Evolutionary conservation across 2,113 vertebrate genomes (phyloP).

Genomic region (Nothoprocta perdicaria): DNA sequence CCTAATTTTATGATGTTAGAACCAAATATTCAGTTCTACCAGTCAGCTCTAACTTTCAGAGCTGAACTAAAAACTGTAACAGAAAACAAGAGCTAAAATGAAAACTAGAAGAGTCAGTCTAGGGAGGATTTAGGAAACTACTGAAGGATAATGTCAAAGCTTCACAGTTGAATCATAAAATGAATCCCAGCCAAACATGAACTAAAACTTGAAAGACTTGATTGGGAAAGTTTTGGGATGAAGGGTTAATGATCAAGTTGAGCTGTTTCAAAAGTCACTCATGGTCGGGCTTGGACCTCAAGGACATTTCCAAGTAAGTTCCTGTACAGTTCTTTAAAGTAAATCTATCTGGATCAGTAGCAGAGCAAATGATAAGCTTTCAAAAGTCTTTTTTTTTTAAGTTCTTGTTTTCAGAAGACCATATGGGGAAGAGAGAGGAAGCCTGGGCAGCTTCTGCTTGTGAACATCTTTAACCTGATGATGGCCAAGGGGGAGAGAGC

Average conservation of each 20-base stretch:
- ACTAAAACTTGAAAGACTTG: not conserved
- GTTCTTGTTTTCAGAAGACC: not conserved
- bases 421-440: not conserved
- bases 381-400: not conserved
- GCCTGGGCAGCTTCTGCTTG: slow-evolving; percentile 40
- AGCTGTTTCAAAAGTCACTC: not conserved
- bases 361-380: slow-evolving; percentile 12
- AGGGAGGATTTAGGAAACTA: slow-evolving; percentile 23
- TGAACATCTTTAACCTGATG: slow-evolving; percentile 47
- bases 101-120: not conserved
- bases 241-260: slow-evolving; percentile 13
- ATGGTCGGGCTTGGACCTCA: not conserved
- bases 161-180: not conserved
- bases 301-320: not conserved
- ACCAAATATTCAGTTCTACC: not conserved
- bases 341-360: not conserved
- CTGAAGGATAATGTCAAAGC: not conserved
- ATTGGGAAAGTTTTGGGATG: not conserved
- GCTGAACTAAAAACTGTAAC: not conserved
- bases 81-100: slow-evolving; percentile 8
- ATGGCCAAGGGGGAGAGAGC: not conserved
- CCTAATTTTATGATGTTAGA: slow-evolving; percentile 4
- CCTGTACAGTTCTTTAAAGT: not conserved
- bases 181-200: not conserved
- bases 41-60: not conserved